These are phyloP conservation scores for Iguana delicatissima DNA, from an alignment of 2,797 vertebrate genomes.

Conservation along the genomic window DNA sequence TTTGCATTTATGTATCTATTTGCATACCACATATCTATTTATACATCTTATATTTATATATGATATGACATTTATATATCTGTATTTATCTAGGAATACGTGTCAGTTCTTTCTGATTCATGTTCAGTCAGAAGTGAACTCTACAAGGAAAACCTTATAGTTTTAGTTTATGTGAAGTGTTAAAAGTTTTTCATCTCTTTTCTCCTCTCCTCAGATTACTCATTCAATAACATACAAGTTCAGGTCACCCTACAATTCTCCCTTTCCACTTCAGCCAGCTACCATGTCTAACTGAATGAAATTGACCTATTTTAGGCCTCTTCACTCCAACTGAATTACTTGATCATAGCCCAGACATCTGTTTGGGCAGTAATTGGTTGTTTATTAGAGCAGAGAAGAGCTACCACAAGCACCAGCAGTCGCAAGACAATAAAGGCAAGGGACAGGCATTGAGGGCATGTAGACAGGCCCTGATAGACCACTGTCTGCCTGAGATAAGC, in stretches of 20 bases:
- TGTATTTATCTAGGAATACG: background rate
- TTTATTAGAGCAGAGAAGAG: slow-evolving; percentile 83
- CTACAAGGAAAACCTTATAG: slow-evolving; percentile 35
- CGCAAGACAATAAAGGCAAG: slow-evolving; percentile 80
- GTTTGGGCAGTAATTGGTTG: slow-evolving; percentile 90
- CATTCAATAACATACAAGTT: slow-evolving; percentile 72
- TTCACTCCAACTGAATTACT: slow-evolving; percentile 87
- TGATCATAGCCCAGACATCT: slow-evolving; percentile 90
- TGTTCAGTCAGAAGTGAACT: background rate
- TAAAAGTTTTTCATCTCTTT: slow-evolving; percentile 44
- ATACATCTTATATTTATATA: too few relatives aligned
- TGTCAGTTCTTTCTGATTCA: background rate
- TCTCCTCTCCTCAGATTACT: slow-evolving; percentile 66
- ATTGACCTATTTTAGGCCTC: slow-evolving; percentile 89
- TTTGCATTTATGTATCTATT: background rate
- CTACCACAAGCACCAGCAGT: slow-evolving; percentile 63
- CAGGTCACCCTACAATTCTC: slow-evolving; percentile 73
- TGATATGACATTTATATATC: background rate
- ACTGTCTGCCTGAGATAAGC: slow-evolving; percentile 86
- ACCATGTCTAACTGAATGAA: slow-evolving; percentile 91
- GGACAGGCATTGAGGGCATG: slow-evolving; percentile 77
- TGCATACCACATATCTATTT: background rate
- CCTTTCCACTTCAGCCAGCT: slow-evolving; percentile 78
- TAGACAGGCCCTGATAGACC: slow-evolving; percentile 78
- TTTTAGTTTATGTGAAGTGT: slow-evolving; percentile 43